Base-by-base conservation (phyloP, 1,140 invertebrate genomes). In the Sycophaga agraensis region DNA sequence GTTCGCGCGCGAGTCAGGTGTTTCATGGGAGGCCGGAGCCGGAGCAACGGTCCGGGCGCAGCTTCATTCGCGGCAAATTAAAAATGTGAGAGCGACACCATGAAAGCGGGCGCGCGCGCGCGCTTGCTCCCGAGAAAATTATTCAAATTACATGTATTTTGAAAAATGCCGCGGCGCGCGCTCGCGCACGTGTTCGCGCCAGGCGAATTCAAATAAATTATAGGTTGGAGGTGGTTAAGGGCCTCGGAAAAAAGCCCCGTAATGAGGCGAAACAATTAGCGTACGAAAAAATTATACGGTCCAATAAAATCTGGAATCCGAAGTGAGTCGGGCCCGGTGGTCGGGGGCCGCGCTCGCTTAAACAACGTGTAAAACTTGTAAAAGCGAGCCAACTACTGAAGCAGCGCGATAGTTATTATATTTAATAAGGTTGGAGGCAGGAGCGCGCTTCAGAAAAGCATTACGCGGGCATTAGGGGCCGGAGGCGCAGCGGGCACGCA, bases 251-350 rank as follows among this genome's bases (percentile, higher is more conserved):
- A 49, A 39, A 26, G 22, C 7, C 34, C 21, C n/a, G 26, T 58
- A 58, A 58, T 21, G 35, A 43, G 37, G 12, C 31, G n/a, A 50
- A 43, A 51, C 26, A 51, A 51, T 51, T 42, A 59, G 12, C 12
- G 28, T 4, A 35, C 16, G 19, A 34, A 51, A 59, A 59, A 59
- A 51, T 43, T 28, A 9, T 21, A 28, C 19, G 28, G n/a, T 16
- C 59, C 31, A 48, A 48, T 61, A 61, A 55, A 62, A 62, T 50
- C 39, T 62, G 59, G 59, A 62, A 62, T 62, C 39, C 53, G 43
- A 16, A 45, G 31, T 7, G 28, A 21, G 26, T 28, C 28, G 2
- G 16, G 16, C 11, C 1, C 28, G 22, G 1, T 2, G 22, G n/a
- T 4, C 24, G 16, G n/a, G 0, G 11, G 22, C 24, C 5, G 16